Evolutionary conservation across 2,797 vertebrate genomes (phyloP).

Genomic region (Scolopax bukidnonensis): DNA sequence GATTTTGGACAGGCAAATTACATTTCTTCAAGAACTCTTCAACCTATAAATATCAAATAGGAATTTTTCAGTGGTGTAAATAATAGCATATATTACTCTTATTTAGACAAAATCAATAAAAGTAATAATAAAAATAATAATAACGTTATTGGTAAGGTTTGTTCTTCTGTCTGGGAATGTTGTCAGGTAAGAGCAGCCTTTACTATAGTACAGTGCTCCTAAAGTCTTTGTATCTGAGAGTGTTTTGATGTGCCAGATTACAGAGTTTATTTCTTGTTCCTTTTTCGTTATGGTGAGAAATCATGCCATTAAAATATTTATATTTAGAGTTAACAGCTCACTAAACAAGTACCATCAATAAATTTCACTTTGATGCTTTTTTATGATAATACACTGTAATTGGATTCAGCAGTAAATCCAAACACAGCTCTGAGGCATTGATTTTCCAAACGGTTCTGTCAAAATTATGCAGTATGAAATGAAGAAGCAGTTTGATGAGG

Average conservation of each 20-base stretch:
- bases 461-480: constrained; percentile 73
- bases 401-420: constrained; percentile 77
- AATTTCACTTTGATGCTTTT: constrained; percentile 77
- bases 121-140: background rate
- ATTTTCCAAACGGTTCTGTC: constrained; percentile 71
- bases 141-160: background rate
- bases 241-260: constrained; percentile 25
- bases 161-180: background rate
- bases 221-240: background rate
- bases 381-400: constrained; percentile 78
- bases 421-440: constrained; percentile 73
- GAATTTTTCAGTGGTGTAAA: background rate
- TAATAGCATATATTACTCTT: background rate
- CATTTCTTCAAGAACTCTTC: background rate
- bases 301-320: constrained; percentile 70
- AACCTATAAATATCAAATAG: background rate
- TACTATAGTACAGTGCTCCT: background rate
- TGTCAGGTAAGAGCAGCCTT: background rate
- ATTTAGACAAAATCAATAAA: background rate
- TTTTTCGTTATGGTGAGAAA: constrained; percentile 61
- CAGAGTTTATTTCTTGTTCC: constrained; percentile 38
- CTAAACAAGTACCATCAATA: constrained; percentile 74
- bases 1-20: background rate
- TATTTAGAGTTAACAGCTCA: constrained; percentile 72
- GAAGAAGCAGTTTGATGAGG: constrained; percentile 68